Evolutionary conservation across 2,888 invertebrate species (phyloP), one percentile per base, ranked within the genome.

Genomic region (Thelaira solivaga): DNA sequence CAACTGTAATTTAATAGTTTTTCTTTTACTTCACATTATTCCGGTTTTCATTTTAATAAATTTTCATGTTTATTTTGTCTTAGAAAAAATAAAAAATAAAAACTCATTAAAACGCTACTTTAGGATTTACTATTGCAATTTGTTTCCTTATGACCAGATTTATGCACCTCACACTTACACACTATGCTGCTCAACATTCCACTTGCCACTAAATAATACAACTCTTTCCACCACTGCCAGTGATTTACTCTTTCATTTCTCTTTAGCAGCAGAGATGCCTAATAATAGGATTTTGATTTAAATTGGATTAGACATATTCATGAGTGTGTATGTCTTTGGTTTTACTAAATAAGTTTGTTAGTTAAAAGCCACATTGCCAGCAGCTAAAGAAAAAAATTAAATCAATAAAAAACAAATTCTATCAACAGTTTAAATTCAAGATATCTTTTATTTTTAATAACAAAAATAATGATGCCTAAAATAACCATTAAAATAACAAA

Each of bases 11-110:
- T 34, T 34, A 18, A 29, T 31, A 31, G 41, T 26, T 43, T 29
- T 26, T 26, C n/a, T 6, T 4, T 26, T 5, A 4, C 4, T 5
- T 5, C 4, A 13, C 26, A 41, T 49, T 43, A 69, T 78, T 68
- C 64, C 73, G 16, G 73, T 69, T 77, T 73, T 53, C 24, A 43
- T 64, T 55, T 68, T 62, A 62, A 69, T 65, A 68, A 78, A 64
- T 78, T 74, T 61, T 34, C 31, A 71, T 76, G 64, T 62, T 64
- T 61, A 61, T 53, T 65, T 72, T 31, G 41, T 67, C 45, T 53
- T 24, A 61, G 45, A 18, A 51, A 43, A 74, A 67, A 65, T n/a
- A n/a, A n/a, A n/a, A n/a, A n/a, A n/a, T n/a, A n/a, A n/a, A n/a
- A n/a, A n/a, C n/a, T 65, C 57, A 61, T 67, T 59, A 72, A 62